Percentiles rank a stretch among this genome's conserved stretches.
phyloP scores from a whole-genome alignment of 2,797 vertebrate genomes.

The Cryptoblepharus egeriae region DNA sequence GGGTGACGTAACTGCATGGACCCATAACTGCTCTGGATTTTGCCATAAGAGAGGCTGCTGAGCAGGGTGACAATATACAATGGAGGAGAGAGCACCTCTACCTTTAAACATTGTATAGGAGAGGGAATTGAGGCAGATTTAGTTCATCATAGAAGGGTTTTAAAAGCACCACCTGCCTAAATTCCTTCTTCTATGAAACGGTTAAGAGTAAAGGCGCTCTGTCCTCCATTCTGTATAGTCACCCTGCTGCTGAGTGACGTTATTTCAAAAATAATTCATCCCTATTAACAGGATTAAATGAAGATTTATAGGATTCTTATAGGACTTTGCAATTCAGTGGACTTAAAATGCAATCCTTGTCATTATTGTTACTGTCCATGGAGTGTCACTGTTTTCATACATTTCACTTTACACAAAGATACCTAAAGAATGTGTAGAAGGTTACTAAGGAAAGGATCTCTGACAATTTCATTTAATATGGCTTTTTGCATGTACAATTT shows the following conservation, averaged over 20 bases:
- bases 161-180: too few relatives aligned
- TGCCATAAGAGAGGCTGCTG: too few relatives aligned
- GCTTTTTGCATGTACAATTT: not conserved
- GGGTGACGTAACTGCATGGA: too few relatives aligned
- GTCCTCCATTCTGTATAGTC: too few relatives aligned
- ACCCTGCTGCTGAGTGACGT: not conserved
- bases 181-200: too few relatives aligned
- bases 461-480: not conserved
- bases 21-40: too few relatives aligned
- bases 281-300: not conserved
- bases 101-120: too few relatives aligned
- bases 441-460: not conserved
- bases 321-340: not conserved
- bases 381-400: conserved; percentile 19
- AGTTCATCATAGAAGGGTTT: too few relatives aligned
- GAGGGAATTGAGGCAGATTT: too few relatives aligned
- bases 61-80: too few relatives aligned
- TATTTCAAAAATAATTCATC: not conserved
- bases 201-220: too few relatives aligned
- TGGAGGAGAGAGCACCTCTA: too few relatives aligned
- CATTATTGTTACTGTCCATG: not conserved
- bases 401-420: conserved; percentile 6
- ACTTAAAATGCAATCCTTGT: not conserved
- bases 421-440: not conserved
- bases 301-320: not conserved